Evolutionary conservation across 2,888 invertebrate genomes (phyloP), one percentile per base, ranked within the genome.

Genomic region (Oscheius myriophilus): DNA sequence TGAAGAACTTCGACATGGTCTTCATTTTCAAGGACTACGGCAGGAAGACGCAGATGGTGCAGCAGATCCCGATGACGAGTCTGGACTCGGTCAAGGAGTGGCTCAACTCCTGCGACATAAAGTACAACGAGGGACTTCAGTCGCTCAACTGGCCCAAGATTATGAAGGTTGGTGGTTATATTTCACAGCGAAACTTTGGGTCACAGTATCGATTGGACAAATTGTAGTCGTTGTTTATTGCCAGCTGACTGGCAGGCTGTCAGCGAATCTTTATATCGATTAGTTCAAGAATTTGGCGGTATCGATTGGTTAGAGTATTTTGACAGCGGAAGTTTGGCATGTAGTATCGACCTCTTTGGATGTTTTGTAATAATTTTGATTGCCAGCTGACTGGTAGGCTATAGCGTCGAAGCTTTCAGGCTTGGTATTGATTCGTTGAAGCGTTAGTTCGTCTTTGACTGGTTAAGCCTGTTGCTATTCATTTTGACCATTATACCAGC

Each of bases 1-100:
- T 99, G 82, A 95, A 97, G 89, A 98, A 97, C 89, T 99, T 99
- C 88, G 98, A 99, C 88, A 97, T 98, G 95, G 94, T 98, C 74
- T 97, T 98, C 87, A 94, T 99, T 59, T 98, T 97, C 88, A 99
- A 98, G 88, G 97, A 98, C 88, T 99, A 99, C 87, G 90, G 91
- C 59, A 92, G 92, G 84, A 96, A 96, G 88, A 92, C 93, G 0
- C 92, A 94, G 0, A 96, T 95, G 94, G 93, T 99, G 2, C 96
- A 96, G 87, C 95, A 97, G n/a, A 94, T 99, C 86, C 97, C 98
- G 0, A 97, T 97, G 96, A 93, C 93, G 87, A 92, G 96, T 92
- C 90, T 99, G 87, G 98, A 99, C 89, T 95, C 96, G 89, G 96
- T 98, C 1, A 99, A 99, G 89, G 80, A 80, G 49, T 80, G 80